Evolutionary conservation across 2,113 vertebrate species (phyloP), one percentile per base, ranked within the genome.

Genomic region (Halcyon malimbica): DNA sequence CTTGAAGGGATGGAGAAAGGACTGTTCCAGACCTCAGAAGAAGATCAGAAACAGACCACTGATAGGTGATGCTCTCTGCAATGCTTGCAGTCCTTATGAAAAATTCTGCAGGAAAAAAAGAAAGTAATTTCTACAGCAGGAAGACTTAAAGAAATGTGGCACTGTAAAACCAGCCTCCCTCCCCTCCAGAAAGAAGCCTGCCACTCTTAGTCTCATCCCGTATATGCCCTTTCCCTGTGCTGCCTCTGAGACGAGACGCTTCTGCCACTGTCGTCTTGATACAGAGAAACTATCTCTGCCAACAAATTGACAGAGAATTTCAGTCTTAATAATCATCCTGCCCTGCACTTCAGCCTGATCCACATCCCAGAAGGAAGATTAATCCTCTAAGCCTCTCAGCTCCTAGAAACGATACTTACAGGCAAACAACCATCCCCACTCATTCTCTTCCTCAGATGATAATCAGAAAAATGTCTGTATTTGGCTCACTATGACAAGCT

Each of bases 251-350:
- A 77, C 1, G 7, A 90, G 89, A 73, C 1, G 3, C 71, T 95
- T 57, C 64, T 92, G 76, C 94, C 83, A 85, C 84, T 75, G 25
- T 48, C 18, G 13, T 6, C 71, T 54, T 78, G 83, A 96, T 87
- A 90, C 80, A 89, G 91, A 97, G 93, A 92, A 96, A 92, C 89
- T 53, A 90, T 79, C 90, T 88, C 94, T 95, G 96, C 92, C 95
- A 96, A 85, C 89, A 95, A 97, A 96, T 62, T 97, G 96, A 95
- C 94, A 97, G 92, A 93, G 90, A 97, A 96, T 83, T 96, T 96
- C 96, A 94, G 92, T 94, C 96, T 96, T 95, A 95, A 97, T 96
- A 96, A 97, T 96, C 94, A 97, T 96, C 94, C 94, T 89, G 93
- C 92, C 89, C 93, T 94, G 71, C 78, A 96, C 96, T 96, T 92